phyloP scores from a whole-genome alignment of 2,888 invertebrate genomes.

The Neria commutata region DNA sequence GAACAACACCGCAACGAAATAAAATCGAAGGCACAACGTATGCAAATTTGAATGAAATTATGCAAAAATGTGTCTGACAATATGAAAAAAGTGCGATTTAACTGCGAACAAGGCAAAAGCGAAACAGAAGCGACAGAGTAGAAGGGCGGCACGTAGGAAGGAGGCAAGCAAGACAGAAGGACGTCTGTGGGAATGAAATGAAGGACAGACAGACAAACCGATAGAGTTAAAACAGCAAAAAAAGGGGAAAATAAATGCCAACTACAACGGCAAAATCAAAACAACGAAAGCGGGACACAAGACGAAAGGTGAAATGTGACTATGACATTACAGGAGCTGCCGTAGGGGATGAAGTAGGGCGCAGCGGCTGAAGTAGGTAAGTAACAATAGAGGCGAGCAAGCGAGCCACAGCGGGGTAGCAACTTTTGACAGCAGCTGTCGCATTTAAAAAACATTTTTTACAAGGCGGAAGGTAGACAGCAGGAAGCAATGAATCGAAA shows the following conservation, averaged over 20 bases:
- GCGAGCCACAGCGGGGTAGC: too few relatives aligned
- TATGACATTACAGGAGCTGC: too few relatives aligned
- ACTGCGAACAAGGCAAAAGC: slow-evolving; percentile 47
- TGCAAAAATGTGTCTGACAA: slow-evolving; percentile 38
- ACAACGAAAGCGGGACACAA: neutral
- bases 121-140: slow-evolving; percentile 50
- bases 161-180: neutral
- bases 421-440: too few relatives aligned
- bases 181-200: neutral
- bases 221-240: neutral
- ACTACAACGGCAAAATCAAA: neutral
- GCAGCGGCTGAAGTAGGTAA: too few relatives aligned
- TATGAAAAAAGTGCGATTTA: slow-evolving; percentile 27
- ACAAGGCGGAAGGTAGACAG: too few relatives aligned
- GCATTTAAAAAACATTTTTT: too few relatives aligned
- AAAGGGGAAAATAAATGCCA: neutral
- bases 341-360: too few relatives aligned
- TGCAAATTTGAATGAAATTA: slow-evolving; percentile 49
- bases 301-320: too few relatives aligned
- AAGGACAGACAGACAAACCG: neutral
- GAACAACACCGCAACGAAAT: neutral
- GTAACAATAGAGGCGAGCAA: too few relatives aligned
- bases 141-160: too few relatives aligned
- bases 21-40: slow-evolving; percentile 25
- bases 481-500: too few relatives aligned